These are phyloP conservation scores for Melinaea menophilus DNA, from an alignment of 2,888 invertebrate species.

Conservation along the genomic window DNA sequence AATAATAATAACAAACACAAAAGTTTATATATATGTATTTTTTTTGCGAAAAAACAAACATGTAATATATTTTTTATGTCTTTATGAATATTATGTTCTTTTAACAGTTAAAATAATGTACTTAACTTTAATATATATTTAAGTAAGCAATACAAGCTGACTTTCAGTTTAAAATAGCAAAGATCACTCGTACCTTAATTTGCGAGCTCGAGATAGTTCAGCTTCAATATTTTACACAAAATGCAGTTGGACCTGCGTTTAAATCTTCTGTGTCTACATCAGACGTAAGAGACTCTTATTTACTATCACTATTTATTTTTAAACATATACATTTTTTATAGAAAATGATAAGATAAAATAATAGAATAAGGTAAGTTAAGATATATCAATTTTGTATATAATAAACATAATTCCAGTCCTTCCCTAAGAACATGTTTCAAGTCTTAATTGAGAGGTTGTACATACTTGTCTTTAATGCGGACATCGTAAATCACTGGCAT, in stretches of 20 bases:
- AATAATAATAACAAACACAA: too few species aligned
- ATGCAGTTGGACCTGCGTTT: slow-evolving; percentile 59
- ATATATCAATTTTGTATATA: slow-evolving; percentile 20
- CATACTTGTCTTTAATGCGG: slow-evolving; percentile 64
- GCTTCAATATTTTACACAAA: slow-evolving; percentile 63
- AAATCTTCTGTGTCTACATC: slow-evolving; percentile 50
- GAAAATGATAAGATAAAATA: too few species aligned
- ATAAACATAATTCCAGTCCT: slow-evolving; percentile 48
- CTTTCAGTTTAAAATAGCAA: slow-evolving; percentile 39
- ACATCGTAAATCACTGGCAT: slow-evolving; percentile 67
- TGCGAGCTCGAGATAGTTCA: slow-evolving; percentile 46
- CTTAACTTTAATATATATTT: too few species aligned
- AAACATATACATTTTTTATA: too few species aligned
- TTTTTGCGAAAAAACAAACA: too few species aligned
- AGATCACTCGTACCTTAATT: slow-evolving; percentile 58
- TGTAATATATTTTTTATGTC: too few species aligned
- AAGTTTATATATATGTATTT: too few species aligned
- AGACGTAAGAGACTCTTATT: slow-evolving; percentile 36
- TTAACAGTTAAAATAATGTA: too few species aligned
- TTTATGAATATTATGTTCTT: too few species aligned
- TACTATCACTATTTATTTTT: too few species aligned
- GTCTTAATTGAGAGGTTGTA: slow-evolving; percentile 53
- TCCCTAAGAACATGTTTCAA: slow-evolving; percentile 40
- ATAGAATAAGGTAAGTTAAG: too few species aligned
- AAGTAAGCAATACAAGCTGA: slow-evolving; percentile 8